A percentile compares a stretch with the other conserved stretches of the same genome.
Conservation (phyloP, 2,888 invertebrate species). For the Nowickia ferox region DNA sequence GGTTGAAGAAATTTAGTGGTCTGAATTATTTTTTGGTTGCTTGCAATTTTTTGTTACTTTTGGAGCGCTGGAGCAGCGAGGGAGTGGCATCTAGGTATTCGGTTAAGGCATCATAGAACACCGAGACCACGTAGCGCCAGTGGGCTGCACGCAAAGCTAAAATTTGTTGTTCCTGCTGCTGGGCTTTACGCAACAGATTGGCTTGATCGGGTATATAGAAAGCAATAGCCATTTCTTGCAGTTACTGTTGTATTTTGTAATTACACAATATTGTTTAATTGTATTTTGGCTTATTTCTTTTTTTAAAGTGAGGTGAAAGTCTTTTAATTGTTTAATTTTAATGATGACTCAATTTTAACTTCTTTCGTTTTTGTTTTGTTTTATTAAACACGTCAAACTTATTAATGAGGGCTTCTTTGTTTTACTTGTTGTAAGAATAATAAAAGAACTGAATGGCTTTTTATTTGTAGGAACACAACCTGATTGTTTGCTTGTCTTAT, state of each 20-base stretch:
- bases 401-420: conserved; percentile 38
- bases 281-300: conserved; percentile 1
- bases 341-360: conserved; percentile 55
- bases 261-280: conserved; percentile 67
- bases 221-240: conserved; percentile 79
- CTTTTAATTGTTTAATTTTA: background rate
- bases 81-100: conserved; percentile 73
- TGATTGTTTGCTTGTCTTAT: conserved; percentile 69
- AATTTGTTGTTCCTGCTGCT: conserved; percentile 78
- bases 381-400: conserved; percentile 46
- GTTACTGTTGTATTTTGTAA: conserved; percentile 53
- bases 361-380: conserved; percentile 46
- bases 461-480: conserved; percentile 60
- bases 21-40: conserved; percentile 42
- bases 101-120: conserved; percentile 77
- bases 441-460: conserved; percentile 3
- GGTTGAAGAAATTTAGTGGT: background rate
- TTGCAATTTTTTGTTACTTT: conserved; percentile 55
- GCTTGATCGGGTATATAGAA: conserved; percentile 82
- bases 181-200: conserved; percentile 78
- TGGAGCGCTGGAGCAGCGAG: conserved; percentile 32
- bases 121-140: conserved; percentile 76
- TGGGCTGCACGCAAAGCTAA: conserved; percentile 78
- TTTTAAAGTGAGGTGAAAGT: background rate
- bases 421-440: background rate